Base-by-base conservation (phyloP, 1,140 invertebrate genomes). In the Dendroctonus ponderosae region DNA sequence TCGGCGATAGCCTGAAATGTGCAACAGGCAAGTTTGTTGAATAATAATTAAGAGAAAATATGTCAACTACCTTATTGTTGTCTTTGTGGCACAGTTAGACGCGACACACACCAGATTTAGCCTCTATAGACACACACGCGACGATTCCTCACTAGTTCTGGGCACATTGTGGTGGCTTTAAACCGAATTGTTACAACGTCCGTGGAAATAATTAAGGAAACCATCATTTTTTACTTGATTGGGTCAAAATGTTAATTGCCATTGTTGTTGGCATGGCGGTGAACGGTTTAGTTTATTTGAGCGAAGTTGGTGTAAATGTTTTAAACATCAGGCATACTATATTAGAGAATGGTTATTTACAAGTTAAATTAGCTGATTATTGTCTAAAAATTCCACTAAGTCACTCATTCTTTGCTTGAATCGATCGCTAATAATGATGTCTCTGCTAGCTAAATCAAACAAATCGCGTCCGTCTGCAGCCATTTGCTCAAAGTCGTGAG, bases 161-260 rank as follows among this genome's bases (percentile, higher is more conserved):
- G 44, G 58, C 44, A n/a, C 15, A 37, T 48, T 62, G 15, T 52
- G 37, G 41, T 58, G 38, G 39, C 15, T 42, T 26, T 60, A 43
- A 46, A 60, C 44, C 40, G 58, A 50, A 60, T 49, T 49, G 38
- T 57, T 57, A 57, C 8, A 26, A n/a, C 15, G 57, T 37, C 58
- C 43, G 58, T 49, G 11, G 15, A 11, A 60, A 48, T 60, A 60
- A 60, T 56, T 56, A 40, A 12, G 43, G 43, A 46, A 39, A 56
- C 11, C 26, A 38, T 46, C 44, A 49, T 51, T 62, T 49, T 52
- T 51, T 52, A 52, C 48, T 52, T 52, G 49, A 14, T 48, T 62
- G 44, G 60, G 60, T 62, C 60, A 62, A 62, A 62, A 62, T 62
- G 60, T 62, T 62, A 52, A 62, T 37, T 37, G 11, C 11, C 15